Base-by-base conservation (phyloP, 64 coral and sea anemone species). In the Porites lutea region DNA sequence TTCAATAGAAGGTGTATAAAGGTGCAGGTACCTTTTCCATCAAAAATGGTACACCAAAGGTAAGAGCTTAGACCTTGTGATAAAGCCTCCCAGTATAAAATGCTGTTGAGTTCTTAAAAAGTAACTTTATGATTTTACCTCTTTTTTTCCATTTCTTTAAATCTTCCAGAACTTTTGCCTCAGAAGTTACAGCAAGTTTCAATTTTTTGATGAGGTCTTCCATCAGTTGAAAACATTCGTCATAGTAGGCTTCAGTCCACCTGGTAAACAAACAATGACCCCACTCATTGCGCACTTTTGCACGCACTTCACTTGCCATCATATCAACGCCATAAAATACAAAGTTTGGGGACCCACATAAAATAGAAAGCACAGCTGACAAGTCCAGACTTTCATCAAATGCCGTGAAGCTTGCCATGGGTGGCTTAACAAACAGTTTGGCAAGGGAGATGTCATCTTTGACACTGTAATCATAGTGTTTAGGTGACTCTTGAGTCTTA, bases 231-330 rank as follows among this genome's bases (percentile, higher is more conserved):
- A 96, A 92, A 16, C 76, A 92, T 3, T 20, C 71, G 0, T 9
- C 23, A 10, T 81, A 88, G 43, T 89, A 82, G 6, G 46, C 22
- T 21, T 58, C 69, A 50, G 59, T 82, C 94, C 94, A 96, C 13
- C 0, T 46, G 9, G 78, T 59, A 70, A 92, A 96, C 18, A 88
- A 89, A 50, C 84, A 92, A 51, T 96, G 94, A 11, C 77, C 94
- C 94, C 94, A 96, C 53, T 96, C 90, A 73, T 96, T 96, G 12
- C 90, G 79, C 14, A 96, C 94, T 9, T 63, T 46, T 8, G 71
- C 64, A 4, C 85, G 51, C 4, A 96, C 90, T 60, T 92, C 77
- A 45, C 13, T 69, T n/a, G 94, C 90, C 8, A 75, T 54, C 9
- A 5, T 48, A 59, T 92, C 57, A 46, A 92, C 51, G 52, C 37